Evolutionary conservation across 2,888 invertebrate genomes (phyloP).

Genomic region (Scaptomyza polygonia): DNA sequence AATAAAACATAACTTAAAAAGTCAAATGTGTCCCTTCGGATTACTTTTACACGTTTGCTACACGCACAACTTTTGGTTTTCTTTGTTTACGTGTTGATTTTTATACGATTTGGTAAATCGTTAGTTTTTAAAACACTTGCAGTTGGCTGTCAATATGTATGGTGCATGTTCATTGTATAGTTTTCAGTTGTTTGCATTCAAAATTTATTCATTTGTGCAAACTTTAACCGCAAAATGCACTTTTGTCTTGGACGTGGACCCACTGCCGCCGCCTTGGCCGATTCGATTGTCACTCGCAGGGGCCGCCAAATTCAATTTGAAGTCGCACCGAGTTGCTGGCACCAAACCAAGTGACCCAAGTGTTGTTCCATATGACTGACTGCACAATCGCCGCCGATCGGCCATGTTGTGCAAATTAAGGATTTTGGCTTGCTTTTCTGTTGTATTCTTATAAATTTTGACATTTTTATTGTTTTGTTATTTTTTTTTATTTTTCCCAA

Average conservation of each 20-base stretch:
- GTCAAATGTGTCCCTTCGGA: no score
- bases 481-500: conserved; percentile 11
- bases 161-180: conserved; percentile 27
- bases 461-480: conserved; percentile 48
- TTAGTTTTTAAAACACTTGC: conserved; percentile 52
- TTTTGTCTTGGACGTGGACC: conserved; percentile 40
- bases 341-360: conserved; percentile 32
- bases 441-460: conserved; percentile 39
- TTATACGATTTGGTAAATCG: conserved; percentile 22
- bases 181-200: conserved; percentile 26
- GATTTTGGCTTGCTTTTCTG: conserved; percentile 42
- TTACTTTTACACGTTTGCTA: no score
- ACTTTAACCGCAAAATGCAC: conserved; percentile 65
- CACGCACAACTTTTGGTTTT: conserved; percentile 40
- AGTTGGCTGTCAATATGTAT: conserved; percentile 44
- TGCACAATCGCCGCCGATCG: conserved; percentile 60
- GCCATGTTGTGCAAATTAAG: conserved; percentile 36
- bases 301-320: conserved; percentile 29
- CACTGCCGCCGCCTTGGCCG: conserved; percentile 46
- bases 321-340: conserved; percentile 6
- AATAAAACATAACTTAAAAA: no score
- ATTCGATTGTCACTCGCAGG: conserved; percentile 39
- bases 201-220: conserved; percentile 45
- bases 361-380: conserved; percentile 55
- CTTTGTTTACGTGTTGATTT: conserved; percentile 1